Base-by-base conservation (phyloP, 2,888 invertebrate species). In the Coelogynopora nodosa region DNA sequence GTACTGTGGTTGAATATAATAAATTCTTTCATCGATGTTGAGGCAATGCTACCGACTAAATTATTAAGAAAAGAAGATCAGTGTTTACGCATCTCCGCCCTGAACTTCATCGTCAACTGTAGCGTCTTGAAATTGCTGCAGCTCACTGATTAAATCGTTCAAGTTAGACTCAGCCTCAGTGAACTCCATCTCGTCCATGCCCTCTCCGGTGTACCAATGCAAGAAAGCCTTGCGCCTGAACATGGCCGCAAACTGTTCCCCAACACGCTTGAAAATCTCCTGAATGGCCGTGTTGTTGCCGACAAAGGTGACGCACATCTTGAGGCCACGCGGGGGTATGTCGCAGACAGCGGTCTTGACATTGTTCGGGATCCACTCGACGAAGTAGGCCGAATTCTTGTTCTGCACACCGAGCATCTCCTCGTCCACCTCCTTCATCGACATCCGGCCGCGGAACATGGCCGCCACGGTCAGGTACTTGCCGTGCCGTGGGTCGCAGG, bases 361-460 rank as follows among this genome's bases (percentile, higher is more conserved):
- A 96, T 93, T 96, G 96, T 93, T 96, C n/a, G n/a, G n/a, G n/a
- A n/a, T n/a, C n/a, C n/a, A n/a, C n/a, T n/a, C n/a, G n/a, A n/a
- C n/a, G n/a, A n/a, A n/a, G n/a, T n/a, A n/a, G n/a, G n/a, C n/a
- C n/a, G n/a, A n/a, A n/a, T n/a, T n/a, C n/a, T n/a, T n/a, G n/a
- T n/a, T 96, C 91, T 96, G 96, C 90, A 97, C 95, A 92, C 95
- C 96, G 89, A 96, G 94, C 96, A 97, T 97, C 92, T 95, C 94
- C 87, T 95, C 95, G 89, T 95, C 95, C 13, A 95, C 95, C 91
- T 96, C 96, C 90, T 96, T 96, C 96, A 96, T 96, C 89, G 96
- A 96, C 95, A 96, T 95, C 90, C 95, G 94, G 0, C 95, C 96
- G 87, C 96, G 94, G 94, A 96, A 96, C 91, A 95, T 95, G 89